Base-by-base conservation (phyloP, 2,888 invertebrate species). In the Lamproptera curius region DNA sequence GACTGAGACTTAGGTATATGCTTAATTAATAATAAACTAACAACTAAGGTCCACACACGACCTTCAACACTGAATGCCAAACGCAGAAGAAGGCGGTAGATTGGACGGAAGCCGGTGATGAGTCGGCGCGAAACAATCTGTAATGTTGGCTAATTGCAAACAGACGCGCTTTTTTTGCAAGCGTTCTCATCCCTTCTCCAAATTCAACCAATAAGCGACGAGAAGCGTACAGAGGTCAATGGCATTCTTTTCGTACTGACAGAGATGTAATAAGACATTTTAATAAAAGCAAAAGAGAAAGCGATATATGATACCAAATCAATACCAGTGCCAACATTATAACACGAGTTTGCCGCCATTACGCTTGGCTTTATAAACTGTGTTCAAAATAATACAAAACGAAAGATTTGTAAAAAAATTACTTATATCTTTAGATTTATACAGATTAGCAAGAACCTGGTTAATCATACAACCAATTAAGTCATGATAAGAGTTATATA, bases 41-140 rank as follows among this genome's bases (percentile, higher is more conserved):
- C 70, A 67, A 65, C 80, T 83, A 82, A 77, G 80, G 83, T 71
- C 82, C 63, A 69, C 69, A 68, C 79, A 72, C 86, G 81, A 86
- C 87, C 86, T 83, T 79, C 82, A 75, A 78, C 80, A 73, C 70
- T 72, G 82, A 82, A 84, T 79, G 84, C 83, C 77, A 84, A 86
- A 84, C 81, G 84, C 80, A 87, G 86, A 88, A 86, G 88, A 76
- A 79, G 55, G 84, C 80, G 86, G 86, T 87, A 86, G 88, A 75
- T 79, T 55, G 81, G 72, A 66, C 63, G 76, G 73, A 76, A 74
- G 62, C 73, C 55, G 54, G 50, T 48, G 57, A 55, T 61, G 64
- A 64, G 63, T 63, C 61, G 61, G 64, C 63, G 64, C 64, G 63
- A 59, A 61, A 58, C 46, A 40, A 36, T 53, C 49, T 44, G 38